Percentiles rank a stretch among this genome's conserved stretches.
These are phyloP conservation scores for Gerosis bhagava DNA, from an alignment of 2,888 invertebrate genomes.

Conservation along the genomic window DNA sequence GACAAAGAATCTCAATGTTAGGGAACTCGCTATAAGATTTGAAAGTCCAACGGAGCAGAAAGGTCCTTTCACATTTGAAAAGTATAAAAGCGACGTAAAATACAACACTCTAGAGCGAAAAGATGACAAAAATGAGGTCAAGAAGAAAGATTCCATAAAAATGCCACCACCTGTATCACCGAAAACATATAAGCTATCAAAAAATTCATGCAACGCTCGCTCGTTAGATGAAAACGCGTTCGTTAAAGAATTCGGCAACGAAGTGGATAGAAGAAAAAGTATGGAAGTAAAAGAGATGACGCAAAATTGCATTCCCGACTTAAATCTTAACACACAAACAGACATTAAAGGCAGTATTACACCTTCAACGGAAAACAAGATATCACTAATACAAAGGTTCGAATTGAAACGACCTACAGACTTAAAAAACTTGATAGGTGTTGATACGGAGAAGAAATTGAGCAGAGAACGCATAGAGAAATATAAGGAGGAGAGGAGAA, in stretches of 20 bases:
- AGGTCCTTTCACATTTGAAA: constrained; percentile 80
- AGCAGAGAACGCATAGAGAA: constrained; percentile 93
- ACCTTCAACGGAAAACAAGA: constrained; percentile 84
- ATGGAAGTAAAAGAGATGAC: constrained; percentile 84
- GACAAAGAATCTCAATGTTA: constrained; percentile 75
- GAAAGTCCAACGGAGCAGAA: constrained; percentile 84
- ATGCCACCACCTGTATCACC: constrained; percentile 84
- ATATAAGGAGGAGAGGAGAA: constrained; percentile 95
- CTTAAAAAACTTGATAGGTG: constrained; percentile 56
- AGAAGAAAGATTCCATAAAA: constrained; percentile 47
- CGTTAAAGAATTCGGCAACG: constrained; percentile 84
- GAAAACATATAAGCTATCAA: constrained; percentile 79
- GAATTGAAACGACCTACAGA: constrained; percentile 55
- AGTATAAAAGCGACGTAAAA: constrained; percentile 69
- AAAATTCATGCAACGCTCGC: constrained; percentile 84
- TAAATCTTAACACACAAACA: constrained; percentile 60
- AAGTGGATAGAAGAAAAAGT: constrained; percentile 80
- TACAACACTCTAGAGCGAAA: constrained; percentile 61
- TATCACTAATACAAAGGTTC: constrained; percentile 81
- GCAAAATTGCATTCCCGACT: constrained; percentile 76
- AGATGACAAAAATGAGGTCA: constrained; percentile 50
- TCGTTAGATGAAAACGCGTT: constrained; percentile 90
- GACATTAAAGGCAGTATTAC: constrained; percentile 65
- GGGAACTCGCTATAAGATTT: constrained; percentile 84
- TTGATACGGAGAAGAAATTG: constrained; percentile 81